These are phyloP conservation scores for Cylas formicarius DNA, from an alignment of 1,140 invertebrate species.

Conservation along the genomic window DNA sequence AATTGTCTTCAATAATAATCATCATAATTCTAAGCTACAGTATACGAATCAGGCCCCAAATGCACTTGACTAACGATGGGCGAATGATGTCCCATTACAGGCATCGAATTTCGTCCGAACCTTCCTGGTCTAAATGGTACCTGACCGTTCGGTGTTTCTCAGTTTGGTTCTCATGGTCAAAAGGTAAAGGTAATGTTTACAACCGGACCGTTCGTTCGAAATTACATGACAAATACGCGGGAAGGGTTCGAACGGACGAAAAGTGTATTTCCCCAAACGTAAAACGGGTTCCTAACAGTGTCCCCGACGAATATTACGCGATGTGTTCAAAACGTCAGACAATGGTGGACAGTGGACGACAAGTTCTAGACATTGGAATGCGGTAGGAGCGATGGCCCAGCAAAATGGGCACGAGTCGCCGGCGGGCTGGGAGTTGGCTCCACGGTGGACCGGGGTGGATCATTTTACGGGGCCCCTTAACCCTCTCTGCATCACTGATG, in stretches of 20 bases:
- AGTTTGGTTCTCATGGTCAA: slow-evolving; percentile 24
- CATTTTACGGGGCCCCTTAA: slow-evolving; percentile 58
- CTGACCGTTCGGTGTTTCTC: too few relatives aligned
- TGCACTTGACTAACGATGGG: too few relatives aligned
- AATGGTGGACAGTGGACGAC: neutral
- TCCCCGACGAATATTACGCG: neutral
- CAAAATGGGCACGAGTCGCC: slow-evolving; percentile 15
- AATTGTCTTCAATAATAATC: too few relatives aligned
- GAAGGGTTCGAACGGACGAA: neutral
- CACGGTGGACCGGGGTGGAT: slow-evolving; percentile 46
- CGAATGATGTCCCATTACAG: too few relatives aligned
- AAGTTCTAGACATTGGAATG: neutral
- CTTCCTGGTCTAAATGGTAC: too few relatives aligned
- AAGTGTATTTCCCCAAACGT: neutral
- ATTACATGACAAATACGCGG: neutral
- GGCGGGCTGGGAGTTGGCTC: slow-evolving; percentile 29
- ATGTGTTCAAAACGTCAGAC: neutral
- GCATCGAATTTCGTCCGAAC: too few relatives aligned
- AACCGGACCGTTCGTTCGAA: slow-evolving; percentile 5
- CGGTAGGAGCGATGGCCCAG: slow-evolving; percentile 14
- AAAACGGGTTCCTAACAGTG: neutral
- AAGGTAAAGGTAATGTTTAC: slow-evolving; percentile 26
- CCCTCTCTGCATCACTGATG: slow-evolving; percentile 60
- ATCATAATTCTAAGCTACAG: too few relatives aligned
- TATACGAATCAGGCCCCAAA: too few relatives aligned